These are phyloP conservation scores for Trematomus loennbergii DNA, from an alignment of 2,113 vertebrate species.

Conservation along the genomic window DNA sequence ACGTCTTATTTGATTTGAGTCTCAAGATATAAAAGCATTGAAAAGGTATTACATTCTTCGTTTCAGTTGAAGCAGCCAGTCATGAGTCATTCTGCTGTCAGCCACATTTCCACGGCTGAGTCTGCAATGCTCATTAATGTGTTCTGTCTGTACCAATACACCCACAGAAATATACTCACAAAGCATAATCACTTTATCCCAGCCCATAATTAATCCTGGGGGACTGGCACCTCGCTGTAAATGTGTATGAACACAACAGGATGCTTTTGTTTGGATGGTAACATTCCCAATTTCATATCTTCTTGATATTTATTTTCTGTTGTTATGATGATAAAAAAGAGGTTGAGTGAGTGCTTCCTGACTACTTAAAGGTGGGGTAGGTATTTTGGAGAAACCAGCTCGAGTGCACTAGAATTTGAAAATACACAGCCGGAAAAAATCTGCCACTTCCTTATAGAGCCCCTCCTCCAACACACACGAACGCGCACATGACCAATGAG, in stretches of 20 bases:
- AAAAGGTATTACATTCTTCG: neutral
- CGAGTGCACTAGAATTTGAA: too few species aligned
- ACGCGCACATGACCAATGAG: too few species aligned
- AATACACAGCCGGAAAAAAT: too few species aligned
- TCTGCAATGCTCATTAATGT: conserved; percentile 45
- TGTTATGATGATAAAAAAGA: neutral
- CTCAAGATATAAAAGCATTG: neutral
- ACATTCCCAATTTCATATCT: neutral
- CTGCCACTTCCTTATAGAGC: too few species aligned
- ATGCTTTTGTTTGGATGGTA: neutral
- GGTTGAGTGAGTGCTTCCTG: neutral
- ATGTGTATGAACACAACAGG: neutral
- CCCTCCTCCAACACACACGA: too few species aligned
- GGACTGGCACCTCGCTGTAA: conserved; percentile 16
- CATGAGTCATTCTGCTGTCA: conserved; percentile 40
- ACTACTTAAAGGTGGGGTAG: too few species aligned
- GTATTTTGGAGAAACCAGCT: too few species aligned
- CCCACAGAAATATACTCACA: conserved; percentile 48
- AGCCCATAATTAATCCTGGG: conserved; percentile 41
- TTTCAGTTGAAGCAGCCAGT: conserved; percentile 11
- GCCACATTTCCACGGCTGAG: conserved; percentile 36
- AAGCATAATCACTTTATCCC: conserved; percentile 36
- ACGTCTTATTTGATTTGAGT: neutral
- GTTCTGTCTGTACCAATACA: conserved; percentile 32
- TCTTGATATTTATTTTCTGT: neutral